These are phyloP conservation scores for Drosophila planitibia DNA, from an alignment of 2,888 invertebrate genomes.

Conservation along the genomic window DNA sequence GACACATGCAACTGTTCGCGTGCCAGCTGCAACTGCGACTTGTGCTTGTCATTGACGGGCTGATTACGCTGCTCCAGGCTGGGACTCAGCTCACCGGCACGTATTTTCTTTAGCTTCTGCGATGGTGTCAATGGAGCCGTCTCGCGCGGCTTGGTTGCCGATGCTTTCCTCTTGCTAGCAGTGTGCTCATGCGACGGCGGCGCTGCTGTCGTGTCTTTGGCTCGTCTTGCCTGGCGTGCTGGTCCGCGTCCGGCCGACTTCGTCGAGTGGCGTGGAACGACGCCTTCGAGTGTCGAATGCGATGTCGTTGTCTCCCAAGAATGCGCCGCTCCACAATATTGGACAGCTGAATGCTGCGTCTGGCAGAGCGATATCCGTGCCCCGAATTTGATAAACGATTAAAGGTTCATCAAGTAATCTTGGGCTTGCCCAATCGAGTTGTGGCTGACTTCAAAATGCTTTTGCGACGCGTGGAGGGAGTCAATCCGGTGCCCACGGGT, in stretches of 20 bases:
- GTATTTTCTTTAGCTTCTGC: conserved; percentile 79
- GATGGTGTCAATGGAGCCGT: conserved; percentile 72
- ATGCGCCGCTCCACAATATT: conserved; percentile 83
- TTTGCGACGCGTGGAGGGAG: conserved; percentile 78
- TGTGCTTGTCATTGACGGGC: conserved; percentile 49
- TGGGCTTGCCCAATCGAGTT: conserved; percentile 68
- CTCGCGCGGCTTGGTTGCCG: conserved; percentile 33
- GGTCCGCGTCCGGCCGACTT: conserved; percentile 42
- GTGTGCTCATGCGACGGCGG: conserved; percentile 55
- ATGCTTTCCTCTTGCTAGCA: conserved; percentile 9
- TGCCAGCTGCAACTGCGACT: conserved; percentile 86
- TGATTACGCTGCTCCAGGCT: conserved; percentile 80
- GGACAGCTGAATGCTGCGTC: conserved; percentile 83
- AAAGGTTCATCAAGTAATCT: accelerated
- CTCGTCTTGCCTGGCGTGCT: conserved; percentile 50
- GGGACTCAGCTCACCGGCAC: conserved; percentile 83
- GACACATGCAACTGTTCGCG: conserved; percentile 90
- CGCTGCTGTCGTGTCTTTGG: conserved; percentile 58
- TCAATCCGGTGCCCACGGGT: conserved; percentile 43
- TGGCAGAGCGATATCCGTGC: too few species aligned
- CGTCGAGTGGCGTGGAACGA: conserved; percentile 38
- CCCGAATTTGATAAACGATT: conserved; percentile 17
- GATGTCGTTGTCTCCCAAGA: conserved; percentile 78
- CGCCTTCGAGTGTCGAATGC: conserved; percentile 80
- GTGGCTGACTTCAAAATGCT: conserved; percentile 84